phyloP scores from a whole-genome alignment of 1,140 invertebrate species.

The Calycopis cecrops region DNA sequence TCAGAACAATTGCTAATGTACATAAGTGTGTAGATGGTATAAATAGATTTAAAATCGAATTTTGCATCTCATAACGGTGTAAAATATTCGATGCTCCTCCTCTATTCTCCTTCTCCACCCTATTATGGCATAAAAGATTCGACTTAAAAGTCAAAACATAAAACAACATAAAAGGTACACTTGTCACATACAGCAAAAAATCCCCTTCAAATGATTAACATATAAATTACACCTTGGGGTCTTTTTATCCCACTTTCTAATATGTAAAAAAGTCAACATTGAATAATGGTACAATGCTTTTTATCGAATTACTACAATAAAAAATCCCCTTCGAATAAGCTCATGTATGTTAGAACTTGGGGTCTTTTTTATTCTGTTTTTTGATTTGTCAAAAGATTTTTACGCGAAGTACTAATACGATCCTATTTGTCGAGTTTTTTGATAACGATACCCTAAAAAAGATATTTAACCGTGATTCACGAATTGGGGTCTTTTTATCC shows the following conservation, averaged over 20 bases:
- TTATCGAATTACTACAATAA: slow-evolving; percentile 13
- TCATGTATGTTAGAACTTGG: slow-evolving; percentile 38
- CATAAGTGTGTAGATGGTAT: too few relatives aligned
- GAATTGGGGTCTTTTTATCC: neutral
- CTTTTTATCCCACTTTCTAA: slow-evolving; percentile 1
- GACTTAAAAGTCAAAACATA: too few relatives aligned
- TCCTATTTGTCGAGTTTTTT: neutral
- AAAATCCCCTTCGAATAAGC: slow-evolving; percentile 32
- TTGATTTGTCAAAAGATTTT: slow-evolving; percentile 18
- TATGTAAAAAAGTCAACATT: neutral
- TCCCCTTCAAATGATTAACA: too few relatives aligned
- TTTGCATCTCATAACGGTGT: too few relatives aligned
- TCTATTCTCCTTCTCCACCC: too few relatives aligned
- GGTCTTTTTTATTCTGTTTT: slow-evolving; percentile 37
- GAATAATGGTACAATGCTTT: neutral
- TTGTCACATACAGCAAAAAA: too few relatives aligned
- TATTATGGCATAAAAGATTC: too few relatives aligned
- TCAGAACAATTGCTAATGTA: too few relatives aligned
- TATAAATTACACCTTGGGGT: neutral
- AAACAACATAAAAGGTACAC: too few relatives aligned
- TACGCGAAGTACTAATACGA: neutral
- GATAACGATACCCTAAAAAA: neutral
- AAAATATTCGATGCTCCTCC: too few relatives aligned
- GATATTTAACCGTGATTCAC: neutral
- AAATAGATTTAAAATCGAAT: too few relatives aligned